These are phyloP conservation scores for Meandrina meandrites DNA, from an alignment of 92 coral and sea anemone species.

Conservation along the genomic window DNA sequence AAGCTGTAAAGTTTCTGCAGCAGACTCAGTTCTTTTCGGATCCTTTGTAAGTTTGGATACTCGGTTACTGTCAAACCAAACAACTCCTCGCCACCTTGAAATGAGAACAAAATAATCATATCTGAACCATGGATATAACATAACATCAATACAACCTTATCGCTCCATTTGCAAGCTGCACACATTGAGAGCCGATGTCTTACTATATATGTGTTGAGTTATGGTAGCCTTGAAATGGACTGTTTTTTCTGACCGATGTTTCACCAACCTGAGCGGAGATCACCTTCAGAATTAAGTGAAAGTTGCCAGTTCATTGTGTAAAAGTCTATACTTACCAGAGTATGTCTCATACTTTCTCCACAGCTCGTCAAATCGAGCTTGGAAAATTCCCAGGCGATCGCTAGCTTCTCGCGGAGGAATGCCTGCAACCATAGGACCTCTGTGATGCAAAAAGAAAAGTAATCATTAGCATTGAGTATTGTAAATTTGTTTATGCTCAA, in stretches of 20 bases:
- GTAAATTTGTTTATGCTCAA: not conserved
- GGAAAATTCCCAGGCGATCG: constrained; percentile 96
- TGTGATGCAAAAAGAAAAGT: not conserved
- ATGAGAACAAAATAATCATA: not conserved
- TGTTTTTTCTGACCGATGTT: not conserved
- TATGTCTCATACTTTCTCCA: constrained; percentile 99
- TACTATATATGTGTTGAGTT: too few species aligned
- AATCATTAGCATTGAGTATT: not conserved
- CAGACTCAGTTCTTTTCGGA: constrained; percentile 89
- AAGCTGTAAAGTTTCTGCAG: constrained; percentile 93
- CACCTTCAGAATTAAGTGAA: not conserved
- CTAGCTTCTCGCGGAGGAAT: constrained; percentile 97
- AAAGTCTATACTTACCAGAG: constrained; percentile 70
- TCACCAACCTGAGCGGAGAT: not conserved
- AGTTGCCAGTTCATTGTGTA: not conserved
- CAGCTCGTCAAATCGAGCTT: constrained; percentile 96
- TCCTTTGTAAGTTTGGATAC: constrained; percentile 89
- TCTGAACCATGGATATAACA: not conserved
- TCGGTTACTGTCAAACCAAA: constrained; percentile 92
- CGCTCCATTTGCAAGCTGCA: not conserved
- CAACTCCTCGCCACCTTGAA: constrained; percentile 94
- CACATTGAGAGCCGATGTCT: not conserved
- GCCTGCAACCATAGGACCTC: constrained; percentile 99
- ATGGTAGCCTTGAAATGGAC: not conserved
- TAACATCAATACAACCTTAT: not conserved